phyloP scores from a whole-genome alignment of 2,888 invertebrate genomes.

The Oxycera nigricornis region DNA sequence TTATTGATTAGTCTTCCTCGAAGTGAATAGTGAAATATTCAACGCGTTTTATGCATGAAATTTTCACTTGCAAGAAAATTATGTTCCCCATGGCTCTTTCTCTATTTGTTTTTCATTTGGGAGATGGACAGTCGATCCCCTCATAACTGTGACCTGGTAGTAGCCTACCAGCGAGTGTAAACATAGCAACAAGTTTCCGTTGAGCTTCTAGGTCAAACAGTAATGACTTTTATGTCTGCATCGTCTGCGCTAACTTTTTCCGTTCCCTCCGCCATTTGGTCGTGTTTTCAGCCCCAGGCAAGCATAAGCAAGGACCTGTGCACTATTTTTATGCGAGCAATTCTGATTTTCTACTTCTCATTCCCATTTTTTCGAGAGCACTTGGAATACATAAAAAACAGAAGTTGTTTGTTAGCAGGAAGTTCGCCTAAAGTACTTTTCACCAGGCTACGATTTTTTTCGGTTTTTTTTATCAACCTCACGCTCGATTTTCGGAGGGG shows the following conservation, averaged over 20 bases:
- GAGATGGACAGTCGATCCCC: too few relatives aligned
- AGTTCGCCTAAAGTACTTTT: background rate
- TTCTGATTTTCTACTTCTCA: background rate
- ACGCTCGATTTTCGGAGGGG: background rate
- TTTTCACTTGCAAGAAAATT: background rate
- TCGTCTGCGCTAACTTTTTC: background rate
- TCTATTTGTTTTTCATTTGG: too few relatives aligned
- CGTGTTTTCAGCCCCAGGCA: background rate
- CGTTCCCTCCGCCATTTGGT: too few relatives aligned
- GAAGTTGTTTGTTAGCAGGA: background rate
- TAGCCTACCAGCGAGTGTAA: too few relatives aligned
- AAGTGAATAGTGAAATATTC: conserved; percentile 5
- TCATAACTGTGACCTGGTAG: too few relatives aligned
- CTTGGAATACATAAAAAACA: background rate
- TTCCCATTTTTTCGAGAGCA: background rate
- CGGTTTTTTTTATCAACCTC: background rate
- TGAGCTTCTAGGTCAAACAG: conserved; percentile 23
- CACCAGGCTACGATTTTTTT: background rate
- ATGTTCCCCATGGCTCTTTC: too few relatives aligned
- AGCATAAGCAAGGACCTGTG: too few relatives aligned
- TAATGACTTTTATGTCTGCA: background rate
- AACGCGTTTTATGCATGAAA: background rate
- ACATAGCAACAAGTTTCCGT: conserved; percentile 33
- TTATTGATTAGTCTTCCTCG: background rate
- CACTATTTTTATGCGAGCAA: background rate